Base-by-base conservation (phyloP, 2,888 invertebrate species). In the Piscicola geometra region DNA sequence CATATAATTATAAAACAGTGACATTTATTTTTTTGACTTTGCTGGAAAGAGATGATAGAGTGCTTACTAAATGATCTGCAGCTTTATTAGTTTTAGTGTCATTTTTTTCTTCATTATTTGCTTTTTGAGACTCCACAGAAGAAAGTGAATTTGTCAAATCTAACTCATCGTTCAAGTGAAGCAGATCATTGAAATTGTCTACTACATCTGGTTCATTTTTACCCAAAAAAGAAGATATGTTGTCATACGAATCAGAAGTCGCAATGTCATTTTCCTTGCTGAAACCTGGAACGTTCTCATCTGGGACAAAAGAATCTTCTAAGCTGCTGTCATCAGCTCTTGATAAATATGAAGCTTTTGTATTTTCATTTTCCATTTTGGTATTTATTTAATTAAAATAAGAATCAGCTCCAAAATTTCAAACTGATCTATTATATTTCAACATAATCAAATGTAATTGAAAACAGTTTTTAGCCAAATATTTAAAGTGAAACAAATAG, bases 211-310 rank as follows among this genome's bases (percentile, higher is more conserved):
- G 3, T 35, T 35, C 66, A 21, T 33, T 18, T 0, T 35, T 30
- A 3, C 70, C 72, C 9, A 79, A 71, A 67, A 72, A 72, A 50
- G 28, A 28, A 21, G 77, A 73, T 30, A 85, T 79, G 69, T 84
- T 83, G 77, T 83, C 84, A 77, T 81, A 83, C 12, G 83, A 82
- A 76, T 84, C 83, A 60, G 82, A 79, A 18, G 91, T 89, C 73
- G 91, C 89, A 60, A 92, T 86, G 84, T 91, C 89, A 81, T 90
- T 90, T 83, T 91, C 91, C 32, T 86, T 82, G 67, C 88, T 88
- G 72, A 89, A 89, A 33, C 89, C 90, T 28, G 90, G 89, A 81
- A 89, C 89, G 66, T 81, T 79, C 66, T 81, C 82, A 66, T 80
- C 75, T 18, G 32, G n/a, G n/a, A 25, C 25, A 25, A 21, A 9